Conservation (phyloP, 2,797 vertebrate genomes). For the Ptychadena robeensis region DNA sequence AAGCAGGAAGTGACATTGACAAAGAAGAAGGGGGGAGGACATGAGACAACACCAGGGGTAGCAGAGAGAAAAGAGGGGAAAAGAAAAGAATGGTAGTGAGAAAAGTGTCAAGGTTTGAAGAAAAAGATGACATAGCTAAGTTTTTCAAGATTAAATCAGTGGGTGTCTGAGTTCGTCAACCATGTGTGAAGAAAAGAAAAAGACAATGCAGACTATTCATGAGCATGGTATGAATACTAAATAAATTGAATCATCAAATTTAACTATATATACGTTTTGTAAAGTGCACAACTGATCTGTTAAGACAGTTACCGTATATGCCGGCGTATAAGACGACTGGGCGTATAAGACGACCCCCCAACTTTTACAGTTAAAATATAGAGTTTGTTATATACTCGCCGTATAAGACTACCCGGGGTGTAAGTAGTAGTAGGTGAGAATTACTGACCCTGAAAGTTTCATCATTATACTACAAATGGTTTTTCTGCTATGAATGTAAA, state of each 20-base stretch:
- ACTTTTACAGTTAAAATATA: no score
- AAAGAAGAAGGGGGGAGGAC: conserved; percentile 61
- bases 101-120: conserved; percentile 57
- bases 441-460: no score
- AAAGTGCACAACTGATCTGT: neutral
- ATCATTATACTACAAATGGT: no score
- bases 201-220: conserved; percentile 16
- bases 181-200: conserved; percentile 39
- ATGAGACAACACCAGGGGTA: conserved; percentile 60
- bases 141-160: conserved; percentile 33
- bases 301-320: no score
- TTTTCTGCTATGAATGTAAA: no score
- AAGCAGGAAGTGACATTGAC: conserved; percentile 57
- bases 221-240: conserved; percentile 39
- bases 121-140: conserved; percentile 50
- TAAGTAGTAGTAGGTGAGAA: no score
- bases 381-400: no score
- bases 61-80: conserved; percentile 51
- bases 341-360: no score
- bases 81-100: conserved; percentile 70
- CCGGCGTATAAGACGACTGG: no score
- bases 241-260: conserved; percentile 4
- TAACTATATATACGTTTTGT: neutral
- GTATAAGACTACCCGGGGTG: no score
- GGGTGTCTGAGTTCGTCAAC: conserved; percentile 14